A percentile compares a stretch with the other conserved stretches of the same genome.
These are phyloP conservation scores for Ornithorhynchus anatinus DNA, from an alignment of 2,113 vertebrate genomes.

Conservation along the genomic window DNA sequence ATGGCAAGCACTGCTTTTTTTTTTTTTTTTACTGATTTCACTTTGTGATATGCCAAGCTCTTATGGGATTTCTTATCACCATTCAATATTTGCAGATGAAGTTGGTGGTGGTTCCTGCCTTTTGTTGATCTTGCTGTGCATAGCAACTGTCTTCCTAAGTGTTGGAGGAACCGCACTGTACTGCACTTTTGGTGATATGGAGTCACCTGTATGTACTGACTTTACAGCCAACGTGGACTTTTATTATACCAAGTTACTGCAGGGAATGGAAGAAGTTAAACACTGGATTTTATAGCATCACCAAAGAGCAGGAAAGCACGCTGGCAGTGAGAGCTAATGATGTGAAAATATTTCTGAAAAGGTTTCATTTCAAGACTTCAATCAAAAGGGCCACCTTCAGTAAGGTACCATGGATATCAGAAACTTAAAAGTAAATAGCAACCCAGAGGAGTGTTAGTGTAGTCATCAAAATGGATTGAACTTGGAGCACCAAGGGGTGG, in stretches of 20 bases:
- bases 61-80: no score
- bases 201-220: conserved; percentile 89
- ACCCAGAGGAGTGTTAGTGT: conserved; percentile 26
- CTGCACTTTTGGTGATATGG: conserved; percentile 85
- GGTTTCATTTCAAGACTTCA: conserved; percentile 45
- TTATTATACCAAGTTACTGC: conserved; percentile 77
- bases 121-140: conserved; percentile 87
- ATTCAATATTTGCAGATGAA: conserved; percentile 80
- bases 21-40: no score
- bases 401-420: conserved; percentile 16
- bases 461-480: conserved; percentile 10
- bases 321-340: conserved; percentile 25
- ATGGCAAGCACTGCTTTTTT: no score
- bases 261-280: conserved; percentile 77
- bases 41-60: no score
- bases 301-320: background rate
- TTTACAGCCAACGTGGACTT: conserved; percentile 90
- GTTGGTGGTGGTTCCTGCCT: conserved; percentile 87
- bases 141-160: conserved; percentile 92
- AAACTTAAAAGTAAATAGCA: conserved; percentile 22
- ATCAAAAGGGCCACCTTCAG: conserved; percentile 5
- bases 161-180: conserved; percentile 91
- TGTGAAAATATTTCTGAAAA: conserved; percentile 7
- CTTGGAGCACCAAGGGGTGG: conserved; percentile 26
- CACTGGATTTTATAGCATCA: conserved; percentile 83